Evolutionary conservation across 1,140 invertebrate species (phyloP).

Genomic region (Homalodisca vitripennis): DNA sequence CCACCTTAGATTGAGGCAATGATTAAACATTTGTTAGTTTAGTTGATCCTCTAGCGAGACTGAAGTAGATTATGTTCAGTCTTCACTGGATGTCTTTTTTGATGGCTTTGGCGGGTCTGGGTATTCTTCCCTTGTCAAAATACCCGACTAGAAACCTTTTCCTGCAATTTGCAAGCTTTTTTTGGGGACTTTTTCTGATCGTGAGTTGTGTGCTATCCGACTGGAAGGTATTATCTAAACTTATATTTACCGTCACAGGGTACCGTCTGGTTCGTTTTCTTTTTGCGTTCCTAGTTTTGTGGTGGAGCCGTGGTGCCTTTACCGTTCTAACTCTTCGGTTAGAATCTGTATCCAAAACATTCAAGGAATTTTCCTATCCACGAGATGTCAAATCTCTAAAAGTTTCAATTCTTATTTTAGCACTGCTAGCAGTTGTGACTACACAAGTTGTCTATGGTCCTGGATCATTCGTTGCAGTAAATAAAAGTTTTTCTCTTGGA

Average conservation of each 20-base stretch:
- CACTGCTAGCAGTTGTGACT: not conserved
- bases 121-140: not conserved
- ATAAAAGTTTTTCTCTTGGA: not conserved
- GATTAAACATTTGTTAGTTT: no score
- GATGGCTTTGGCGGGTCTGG: not conserved
- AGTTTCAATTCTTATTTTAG: not conserved
- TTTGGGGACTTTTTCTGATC: not conserved
- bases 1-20: no score
- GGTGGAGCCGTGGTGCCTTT: conserved; percentile 2
- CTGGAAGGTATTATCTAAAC: not conserved
- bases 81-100: not conserved
- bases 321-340: not conserved
- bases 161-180: not conserved
- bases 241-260: not conserved
- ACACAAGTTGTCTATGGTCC: no score
- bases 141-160: not conserved
- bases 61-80: no score
- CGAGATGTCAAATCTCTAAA: not conserved
- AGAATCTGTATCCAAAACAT: not conserved
- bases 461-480: not conserved
- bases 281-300: not conserved
- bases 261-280: not conserved
- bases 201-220: not conserved
- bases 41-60: no score
- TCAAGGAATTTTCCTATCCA: not conserved